These are phyloP conservation scores for Stenurella melanura DNA, from an alignment of 2,888 invertebrate genomes.

Conservation along the genomic window DNA sequence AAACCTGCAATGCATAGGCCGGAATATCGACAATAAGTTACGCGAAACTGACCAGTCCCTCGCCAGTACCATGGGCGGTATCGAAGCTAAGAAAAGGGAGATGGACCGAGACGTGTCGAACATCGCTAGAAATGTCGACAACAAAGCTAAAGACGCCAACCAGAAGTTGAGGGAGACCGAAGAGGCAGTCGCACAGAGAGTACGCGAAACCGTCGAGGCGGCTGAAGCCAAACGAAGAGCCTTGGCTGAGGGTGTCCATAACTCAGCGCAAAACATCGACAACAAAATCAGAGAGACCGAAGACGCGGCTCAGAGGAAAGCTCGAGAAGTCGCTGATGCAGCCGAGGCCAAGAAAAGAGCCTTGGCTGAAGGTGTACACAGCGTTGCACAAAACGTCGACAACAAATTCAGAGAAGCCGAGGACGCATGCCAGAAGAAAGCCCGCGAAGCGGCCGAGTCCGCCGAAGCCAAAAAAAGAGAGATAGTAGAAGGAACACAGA, in stretches of 20 bases:
- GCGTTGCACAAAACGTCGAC: conserved; percentile 73
- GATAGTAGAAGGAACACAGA: conserved; percentile 50
- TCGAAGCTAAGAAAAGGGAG: conserved; percentile 48
- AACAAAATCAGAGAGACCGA: conserved; percentile 49
- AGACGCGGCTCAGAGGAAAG: conserved; percentile 50
- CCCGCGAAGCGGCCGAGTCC: conserved; percentile 52
- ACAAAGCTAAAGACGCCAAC: conserved; percentile 75
- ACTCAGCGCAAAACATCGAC: conserved; percentile 46
- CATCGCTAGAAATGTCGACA: conserved; percentile 70
- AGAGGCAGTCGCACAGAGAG: conserved; percentile 53
- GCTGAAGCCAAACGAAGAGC: conserved; percentile 52
- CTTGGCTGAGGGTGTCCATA: conserved; percentile 51
- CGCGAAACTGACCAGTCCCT: conserved; percentile 44
- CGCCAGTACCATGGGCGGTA: conserved; percentile 47
- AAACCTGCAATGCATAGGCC: conserved; percentile 38
- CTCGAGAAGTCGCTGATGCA: conserved; percentile 51
- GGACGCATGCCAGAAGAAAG: conserved; percentile 49
- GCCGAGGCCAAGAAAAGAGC: conserved; percentile 51
- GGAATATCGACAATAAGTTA: conserved; percentile 47
- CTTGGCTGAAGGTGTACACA: conserved; percentile 38
- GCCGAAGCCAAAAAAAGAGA: conserved; percentile 52
- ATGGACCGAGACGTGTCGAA: conserved; percentile 42
- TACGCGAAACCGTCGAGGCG: conserved; percentile 49
- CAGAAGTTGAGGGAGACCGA: conserved; percentile 79
- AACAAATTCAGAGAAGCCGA: conserved; percentile 79